phyloP scores from a whole-genome alignment of 2,797 vertebrate genomes.

The Falco biarmicus region DNA sequence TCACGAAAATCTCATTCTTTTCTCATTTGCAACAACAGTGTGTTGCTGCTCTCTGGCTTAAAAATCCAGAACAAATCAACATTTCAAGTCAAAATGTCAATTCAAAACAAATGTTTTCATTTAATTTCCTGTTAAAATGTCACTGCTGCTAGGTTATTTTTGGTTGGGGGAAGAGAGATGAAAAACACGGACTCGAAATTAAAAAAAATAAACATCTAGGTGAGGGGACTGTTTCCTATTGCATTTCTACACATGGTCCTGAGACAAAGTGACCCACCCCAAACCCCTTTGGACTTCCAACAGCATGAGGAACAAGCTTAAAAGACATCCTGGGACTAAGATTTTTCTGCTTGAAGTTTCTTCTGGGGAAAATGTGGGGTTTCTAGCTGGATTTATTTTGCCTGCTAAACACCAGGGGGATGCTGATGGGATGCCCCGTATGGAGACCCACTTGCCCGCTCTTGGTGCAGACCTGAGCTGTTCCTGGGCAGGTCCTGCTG shows the following conservation, averaged over 20 bases:
- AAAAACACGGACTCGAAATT: background rate
- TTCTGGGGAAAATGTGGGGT: background rate
- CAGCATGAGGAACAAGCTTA: background rate
- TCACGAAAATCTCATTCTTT: background rate
- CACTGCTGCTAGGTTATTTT: slow-evolving; percentile 44
- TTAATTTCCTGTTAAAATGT: slow-evolving; percentile 64
- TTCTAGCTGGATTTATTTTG: background rate
- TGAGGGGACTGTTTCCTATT: background rate
- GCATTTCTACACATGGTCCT: fast-evolving
- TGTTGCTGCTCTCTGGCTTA: background rate
- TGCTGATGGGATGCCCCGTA: background rate
- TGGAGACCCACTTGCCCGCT: fast-evolving
- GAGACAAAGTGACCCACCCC: background rate
- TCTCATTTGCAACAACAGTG: background rate
- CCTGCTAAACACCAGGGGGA: background rate
- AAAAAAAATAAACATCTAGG: background rate
- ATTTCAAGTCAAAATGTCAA: slow-evolving; percentile 61
- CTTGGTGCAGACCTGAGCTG: background rate
- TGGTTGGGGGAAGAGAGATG: background rate
- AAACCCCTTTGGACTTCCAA: background rate
- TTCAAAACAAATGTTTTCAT: slow-evolving; percentile 64
- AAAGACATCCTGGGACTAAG: background rate
- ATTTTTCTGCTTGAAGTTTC: background rate
- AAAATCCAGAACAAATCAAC: slow-evolving; percentile 45
- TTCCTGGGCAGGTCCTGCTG: background rate